Percentiles rank a stretch among this genome's conserved stretches.
These are phyloP conservation scores for Drymonia ruficornis DNA, from an alignment of 2,888 invertebrate genomes.

Conservation along the genomic window DNA sequence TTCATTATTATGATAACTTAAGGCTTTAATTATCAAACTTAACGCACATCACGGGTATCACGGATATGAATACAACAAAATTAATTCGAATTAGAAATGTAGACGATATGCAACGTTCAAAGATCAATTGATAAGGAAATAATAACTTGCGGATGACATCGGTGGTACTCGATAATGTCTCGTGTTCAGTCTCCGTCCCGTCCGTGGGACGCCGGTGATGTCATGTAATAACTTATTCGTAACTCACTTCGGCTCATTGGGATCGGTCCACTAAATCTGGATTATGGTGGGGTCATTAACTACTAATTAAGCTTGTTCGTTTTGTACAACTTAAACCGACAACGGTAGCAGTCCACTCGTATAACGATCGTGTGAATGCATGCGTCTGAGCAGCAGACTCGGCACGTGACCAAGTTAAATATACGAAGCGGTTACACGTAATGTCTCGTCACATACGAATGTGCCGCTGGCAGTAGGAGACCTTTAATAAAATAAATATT, in stretches of 20 bases:
- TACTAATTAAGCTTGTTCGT: constrained; percentile 69
- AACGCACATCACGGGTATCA: constrained; percentile 70
- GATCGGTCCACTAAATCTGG: constrained; percentile 48
- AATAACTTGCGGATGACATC: constrained; percentile 72
- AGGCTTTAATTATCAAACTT: constrained; percentile 68
- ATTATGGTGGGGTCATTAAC: constrained; percentile 65
- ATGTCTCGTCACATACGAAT: constrained; percentile 67
- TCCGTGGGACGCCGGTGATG: constrained; percentile 52
- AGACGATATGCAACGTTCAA: constrained; percentile 83
- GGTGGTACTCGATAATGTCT: constrained; percentile 72
- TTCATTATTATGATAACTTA: constrained; percentile 73
- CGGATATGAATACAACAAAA: constrained; percentile 79
- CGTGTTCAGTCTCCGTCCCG: constrained; percentile 69
- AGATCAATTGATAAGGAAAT: constrained; percentile 69
- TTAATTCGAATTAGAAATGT: constrained; percentile 81
- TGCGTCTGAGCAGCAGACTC: constrained; percentile 43
- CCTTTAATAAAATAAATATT: constrained; percentile 83
- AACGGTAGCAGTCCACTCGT: constrained; percentile 48
- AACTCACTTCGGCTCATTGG: constrained; percentile 46
- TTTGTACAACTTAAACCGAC: constrained; percentile 62
- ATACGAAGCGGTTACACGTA: constrained; percentile 65
- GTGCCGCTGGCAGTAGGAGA: constrained; percentile 79
- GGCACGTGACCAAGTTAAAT: constrained; percentile 66
- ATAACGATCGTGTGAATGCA: constrained; percentile 49
- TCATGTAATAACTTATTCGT: constrained; percentile 48